phyloP scores from a whole-genome alignment of 2,797 vertebrate species.

The Neostethus bicornis region DNA sequence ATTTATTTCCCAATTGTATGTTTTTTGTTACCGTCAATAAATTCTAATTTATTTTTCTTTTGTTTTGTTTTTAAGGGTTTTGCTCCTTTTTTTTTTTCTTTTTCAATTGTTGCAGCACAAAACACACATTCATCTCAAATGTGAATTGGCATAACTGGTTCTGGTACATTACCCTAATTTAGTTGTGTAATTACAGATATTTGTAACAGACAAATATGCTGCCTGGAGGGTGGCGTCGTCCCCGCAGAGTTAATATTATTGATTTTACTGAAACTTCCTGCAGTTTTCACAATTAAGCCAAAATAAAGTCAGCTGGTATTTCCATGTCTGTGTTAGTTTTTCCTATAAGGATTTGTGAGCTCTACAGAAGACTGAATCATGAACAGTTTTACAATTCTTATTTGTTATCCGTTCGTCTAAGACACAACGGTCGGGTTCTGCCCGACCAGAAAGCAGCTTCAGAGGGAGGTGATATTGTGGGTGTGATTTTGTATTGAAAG shows the following conservation, averaged over 20 bases:
- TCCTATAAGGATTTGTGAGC: not conserved
- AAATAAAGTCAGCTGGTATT: constrained; percentile 5
- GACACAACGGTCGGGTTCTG: constrained; percentile 48
- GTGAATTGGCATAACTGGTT: not conserved
- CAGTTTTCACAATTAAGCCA: not conserved
- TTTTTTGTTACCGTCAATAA: not conserved
- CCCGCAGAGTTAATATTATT: not conserved
- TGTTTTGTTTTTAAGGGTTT: not conserved
- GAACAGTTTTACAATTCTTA: constrained; percentile 56
- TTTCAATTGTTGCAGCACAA: too few relatives aligned
- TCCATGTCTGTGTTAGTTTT: not conserved
- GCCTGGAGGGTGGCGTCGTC: not conserved
- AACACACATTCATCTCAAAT: not conserved
- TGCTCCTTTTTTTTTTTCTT: not conserved
- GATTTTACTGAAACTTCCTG: not conserved
- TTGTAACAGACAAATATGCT: not conserved
- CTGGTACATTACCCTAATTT: constrained; percentile 6
- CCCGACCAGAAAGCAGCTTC: constrained; percentile 29
- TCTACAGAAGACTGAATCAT: constrained; percentile 37
- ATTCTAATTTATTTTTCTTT: not conserved
- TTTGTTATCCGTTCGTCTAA: constrained; percentile 39
- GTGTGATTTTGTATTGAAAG: constrained; percentile 29
- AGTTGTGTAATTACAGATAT: not conserved
- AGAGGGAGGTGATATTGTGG: constrained; percentile 28
- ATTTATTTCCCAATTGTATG: constrained; percentile 7